phyloP scores from a whole-genome alignment of 2,888 invertebrate species.

The Kryphioiulus occultus region DNA sequence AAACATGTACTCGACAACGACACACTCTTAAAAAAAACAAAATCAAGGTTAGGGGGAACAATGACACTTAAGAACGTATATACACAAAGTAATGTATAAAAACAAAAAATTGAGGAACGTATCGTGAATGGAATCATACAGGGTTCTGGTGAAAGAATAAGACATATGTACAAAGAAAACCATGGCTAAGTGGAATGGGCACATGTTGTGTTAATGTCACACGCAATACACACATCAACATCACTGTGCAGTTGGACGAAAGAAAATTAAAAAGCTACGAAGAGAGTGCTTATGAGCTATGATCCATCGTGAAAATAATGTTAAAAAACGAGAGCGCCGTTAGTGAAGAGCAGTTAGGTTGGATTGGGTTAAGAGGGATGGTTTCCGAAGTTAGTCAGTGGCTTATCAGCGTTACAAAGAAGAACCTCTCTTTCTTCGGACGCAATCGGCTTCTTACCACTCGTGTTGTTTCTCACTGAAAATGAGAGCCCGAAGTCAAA shows the following conservation, averaged over 20 bases:
- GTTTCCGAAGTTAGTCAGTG: background rate
- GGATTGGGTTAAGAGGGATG: slow-evolving; percentile 7
- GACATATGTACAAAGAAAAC: background rate
- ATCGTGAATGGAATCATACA: background rate
- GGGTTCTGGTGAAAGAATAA: background rate
- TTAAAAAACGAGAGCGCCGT: background rate
- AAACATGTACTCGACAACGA: background rate
- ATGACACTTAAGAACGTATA: background rate
- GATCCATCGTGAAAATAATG: background rate
- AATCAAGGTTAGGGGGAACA: background rate
- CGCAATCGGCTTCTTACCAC: too few relatives aligned
- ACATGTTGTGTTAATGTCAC: background rate
- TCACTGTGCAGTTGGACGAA: background rate
- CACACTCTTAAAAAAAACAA: background rate
- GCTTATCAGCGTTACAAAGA: background rate
- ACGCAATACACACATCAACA: background rate
- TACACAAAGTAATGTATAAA: background rate
- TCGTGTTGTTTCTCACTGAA: background rate
- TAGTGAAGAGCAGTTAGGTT: background rate
- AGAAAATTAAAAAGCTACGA: background rate
- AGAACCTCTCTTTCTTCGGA: background rate
- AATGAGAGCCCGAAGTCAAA: background rate
- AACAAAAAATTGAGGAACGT: background rate
- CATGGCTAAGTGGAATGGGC: background rate
- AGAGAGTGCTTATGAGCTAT: background rate